These are phyloP conservation scores for Pagrus major DNA, from an alignment of 2,113 vertebrate species.

Conservation along the genomic window DNA sequence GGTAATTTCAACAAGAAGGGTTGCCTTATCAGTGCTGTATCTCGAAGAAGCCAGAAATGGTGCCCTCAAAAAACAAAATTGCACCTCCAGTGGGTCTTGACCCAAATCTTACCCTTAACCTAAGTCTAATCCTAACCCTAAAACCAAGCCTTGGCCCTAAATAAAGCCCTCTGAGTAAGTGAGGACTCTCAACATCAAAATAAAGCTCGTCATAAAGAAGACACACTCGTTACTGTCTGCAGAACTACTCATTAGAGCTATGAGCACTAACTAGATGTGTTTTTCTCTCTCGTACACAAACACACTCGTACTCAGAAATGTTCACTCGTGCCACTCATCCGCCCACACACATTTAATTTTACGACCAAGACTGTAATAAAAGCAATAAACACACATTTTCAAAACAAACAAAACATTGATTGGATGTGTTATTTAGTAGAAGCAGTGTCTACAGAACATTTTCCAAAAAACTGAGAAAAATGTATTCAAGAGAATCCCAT, in stretches of 20 bases:
- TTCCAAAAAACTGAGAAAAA: slow-evolving; percentile 15
- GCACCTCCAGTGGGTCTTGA: no score
- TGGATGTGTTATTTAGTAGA: neutral
- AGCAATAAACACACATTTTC: slow-evolving; percentile 1
- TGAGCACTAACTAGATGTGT: neutral
- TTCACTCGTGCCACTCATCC: neutral
- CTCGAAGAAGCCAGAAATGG: neutral
- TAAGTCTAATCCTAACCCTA: neutral
- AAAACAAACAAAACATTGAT: slow-evolving; percentile 23
- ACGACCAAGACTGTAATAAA: neutral
- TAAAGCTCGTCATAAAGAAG: neutral
- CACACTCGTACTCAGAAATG: slow-evolving; percentile 10
- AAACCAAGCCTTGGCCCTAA: neutral
- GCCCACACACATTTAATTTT: slow-evolving; percentile 2
- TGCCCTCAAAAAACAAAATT: neutral
- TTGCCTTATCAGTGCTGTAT: neutral
- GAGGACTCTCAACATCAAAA: neutral
- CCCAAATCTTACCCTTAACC: neutral
- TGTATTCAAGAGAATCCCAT: slow-evolving; percentile 38
- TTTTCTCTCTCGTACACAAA: neutral
- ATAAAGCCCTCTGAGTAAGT: neutral
- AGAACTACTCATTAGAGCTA: slow-evolving; percentile 1
- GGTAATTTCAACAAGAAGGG: neutral
- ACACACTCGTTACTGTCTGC: neutral
- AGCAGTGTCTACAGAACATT: neutral